Conservation (phyloP, 1,140 invertebrate genomes). For the Scylla paramamosain region DNA sequence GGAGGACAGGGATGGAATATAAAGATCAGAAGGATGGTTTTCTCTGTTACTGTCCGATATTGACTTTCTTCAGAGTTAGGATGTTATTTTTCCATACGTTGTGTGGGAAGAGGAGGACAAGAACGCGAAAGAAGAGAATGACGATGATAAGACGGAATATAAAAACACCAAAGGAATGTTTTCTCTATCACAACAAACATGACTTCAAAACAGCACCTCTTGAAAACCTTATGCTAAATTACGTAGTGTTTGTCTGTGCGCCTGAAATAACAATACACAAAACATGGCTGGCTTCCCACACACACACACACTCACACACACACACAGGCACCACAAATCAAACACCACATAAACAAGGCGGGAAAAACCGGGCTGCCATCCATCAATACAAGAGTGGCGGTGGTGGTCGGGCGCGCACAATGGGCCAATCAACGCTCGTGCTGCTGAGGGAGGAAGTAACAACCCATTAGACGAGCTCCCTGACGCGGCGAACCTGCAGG, state of each 20-base stretch:
- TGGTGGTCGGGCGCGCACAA: constrained; percentile 25
- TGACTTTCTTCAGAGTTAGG: neutral
- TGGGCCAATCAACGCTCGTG: constrained; percentile 47
- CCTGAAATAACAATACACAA: no score
- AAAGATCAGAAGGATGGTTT: neutral
- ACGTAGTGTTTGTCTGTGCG: no score
- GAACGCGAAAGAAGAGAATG: neutral
- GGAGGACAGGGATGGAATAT: neutral
- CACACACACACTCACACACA: neutral
- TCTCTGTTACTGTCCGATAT: no score
- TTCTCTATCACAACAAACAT: no score
- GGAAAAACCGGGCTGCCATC: constrained; percentile 31
- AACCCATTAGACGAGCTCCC: constrained; percentile 12
- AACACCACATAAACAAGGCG: constrained; percentile 29
- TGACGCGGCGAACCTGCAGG: neutral
- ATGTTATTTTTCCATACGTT: neutral
- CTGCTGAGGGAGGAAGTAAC: constrained; percentile 22
- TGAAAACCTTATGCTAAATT: no score
- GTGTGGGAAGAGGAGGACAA: neutral
- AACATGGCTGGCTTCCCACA: neutral
- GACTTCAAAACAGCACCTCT: no score
- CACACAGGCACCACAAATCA: constrained; percentile 46
- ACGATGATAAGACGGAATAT: neutral
- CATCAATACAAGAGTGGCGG: neutral
- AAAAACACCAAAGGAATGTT: no score